phyloP scores from a whole-genome alignment of 2,888 invertebrate species.

The Venustoraphidia nigricollis region DNA sequence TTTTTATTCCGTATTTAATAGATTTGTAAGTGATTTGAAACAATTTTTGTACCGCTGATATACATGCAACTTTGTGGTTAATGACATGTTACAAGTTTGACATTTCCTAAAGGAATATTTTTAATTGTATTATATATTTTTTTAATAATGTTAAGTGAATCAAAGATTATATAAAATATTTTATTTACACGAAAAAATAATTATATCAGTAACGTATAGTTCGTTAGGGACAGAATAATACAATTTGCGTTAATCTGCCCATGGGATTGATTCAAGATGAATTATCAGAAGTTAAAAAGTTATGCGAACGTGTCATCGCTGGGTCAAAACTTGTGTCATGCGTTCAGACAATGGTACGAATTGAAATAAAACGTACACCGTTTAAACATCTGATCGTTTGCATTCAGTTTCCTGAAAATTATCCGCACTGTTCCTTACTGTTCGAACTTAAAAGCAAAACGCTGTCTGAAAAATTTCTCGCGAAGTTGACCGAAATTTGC shows the following conservation, averaged over 20 bases:
- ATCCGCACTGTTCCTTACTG: conserved; percentile 41
- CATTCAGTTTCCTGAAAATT: conserved; percentile 47
- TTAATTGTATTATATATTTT: too few relatives aligned
- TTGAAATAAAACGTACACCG: conserved; percentile 47
- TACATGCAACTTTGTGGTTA: too few relatives aligned
- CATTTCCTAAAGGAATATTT: too few relatives aligned
- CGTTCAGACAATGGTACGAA: conserved; percentile 45
- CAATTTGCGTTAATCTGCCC: conserved; percentile 16
- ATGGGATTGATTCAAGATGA: conserved; percentile 51
- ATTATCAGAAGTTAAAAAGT: conserved; percentile 42
- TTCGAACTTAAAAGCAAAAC: conserved; percentile 56
- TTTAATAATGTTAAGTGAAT: too few relatives aligned
- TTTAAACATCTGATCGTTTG: conserved; percentile 46
- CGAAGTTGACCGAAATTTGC: conserved; percentile 41
- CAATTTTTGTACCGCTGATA: too few relatives aligned
- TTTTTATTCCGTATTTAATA: too few relatives aligned
- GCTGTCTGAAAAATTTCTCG: conserved; percentile 43
- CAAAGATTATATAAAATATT: too few relatives aligned
- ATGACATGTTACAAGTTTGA: too few relatives aligned
- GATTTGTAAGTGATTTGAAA: too few relatives aligned
- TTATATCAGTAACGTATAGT: too few relatives aligned
- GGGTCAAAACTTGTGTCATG: conserved; percentile 49
- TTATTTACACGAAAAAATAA: too few relatives aligned
- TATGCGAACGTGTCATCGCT: conserved; percentile 42
- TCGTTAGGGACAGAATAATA: conserved; percentile 5